Evolutionary conservation across 2,888 invertebrate genomes (phyloP), one percentile per base, ranked within the genome.

Genomic region (Nephrotoma guestfalica): DNA sequence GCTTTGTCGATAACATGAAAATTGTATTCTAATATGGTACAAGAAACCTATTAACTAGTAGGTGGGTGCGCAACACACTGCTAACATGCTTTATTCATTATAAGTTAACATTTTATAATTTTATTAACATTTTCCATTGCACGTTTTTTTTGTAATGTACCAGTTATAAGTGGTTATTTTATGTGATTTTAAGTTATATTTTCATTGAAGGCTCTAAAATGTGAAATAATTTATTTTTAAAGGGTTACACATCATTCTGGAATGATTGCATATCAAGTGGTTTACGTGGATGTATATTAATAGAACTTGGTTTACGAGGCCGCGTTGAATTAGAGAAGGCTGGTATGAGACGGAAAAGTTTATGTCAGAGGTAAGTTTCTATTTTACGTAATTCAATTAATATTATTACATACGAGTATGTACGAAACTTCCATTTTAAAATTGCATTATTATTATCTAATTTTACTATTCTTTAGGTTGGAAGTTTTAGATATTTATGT

Each of bases 261-360:
- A 99, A 99, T 93, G 99, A 99, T 92, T 99, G 99, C 93, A 99
- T 99, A 94, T 99, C 99, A 89, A 98, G 98, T 90, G 99, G 99
- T 83, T 93, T 99, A 88, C 94, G 99, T 90, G 99, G 99, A 88
- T 99, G 99, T 92, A 99, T 99, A 91, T 93, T 99, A 89, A 98
- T 99, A 89, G 99, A 99, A 93, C 93, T 99, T 89, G 98, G 98
- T 9, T 92, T 99, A 88, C 94, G 99, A 89, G 98, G 98, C 85
- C 95, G 99, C 87, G 95, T 99, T 87, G 99, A 99, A 93, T 93
- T 99, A 89, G 99, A 99, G 92, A 96, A 96, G 91, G 97, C 98
- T 89, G 99, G 99, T 85, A 98, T 99, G 97, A 93, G 99, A 89
- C 95, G 98, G 90, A 96, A 98, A 92, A 96, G 97, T 89, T 93